Evolutionary conservation across 2,888 invertebrate genomes (phyloP), one percentile per base, ranked within the genome.

Genomic region (Synanthedon andrenaeformis): DNA sequence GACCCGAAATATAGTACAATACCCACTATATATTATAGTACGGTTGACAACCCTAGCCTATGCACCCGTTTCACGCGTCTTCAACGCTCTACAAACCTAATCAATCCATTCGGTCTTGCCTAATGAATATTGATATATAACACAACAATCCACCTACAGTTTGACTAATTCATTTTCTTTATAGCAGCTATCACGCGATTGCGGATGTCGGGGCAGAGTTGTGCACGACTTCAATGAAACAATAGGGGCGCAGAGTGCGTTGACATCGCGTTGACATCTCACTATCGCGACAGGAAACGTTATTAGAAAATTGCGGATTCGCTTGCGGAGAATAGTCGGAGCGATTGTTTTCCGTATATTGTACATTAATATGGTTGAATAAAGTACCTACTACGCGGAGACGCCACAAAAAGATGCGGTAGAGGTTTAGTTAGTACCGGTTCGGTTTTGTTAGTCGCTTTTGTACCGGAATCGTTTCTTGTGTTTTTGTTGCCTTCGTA

Each of bases 71-170:
- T 86, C 85, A 79, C 83, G 80, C 72, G 45, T 45, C 13, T 45
- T 45, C 45, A 79, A 83, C 79, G 86, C 85, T 85, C 86, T 83
- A 86, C 76, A 84, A 84, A 86, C 73, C 74, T 68, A 74, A 74
- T 79, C 78, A 70, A 76, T 77, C 74, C 68, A 70, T 60, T 60
- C 62, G 62, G 56, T 59, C 68, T 65, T 67, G 67, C 66, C 66
- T 75, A 63, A 79, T 81, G 69, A 74, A 80, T 80, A 81, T 80
- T 76, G 62, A 79, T 76, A 64, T 42, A 55, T 61, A 62, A 50
- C 56, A 45, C 51, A 41, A 23, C 23, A 23, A 23, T 23, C 23
- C 23, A 52, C 51, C 8, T 52, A 60, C 62, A 60, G 58, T 62
- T 63, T 60, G 63, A 62, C 65, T 67, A 59, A 65, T 69, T 19